Percentiles rank a stretch among this genome's conserved stretches.
Evolutionary conservation across 2,113 vertebrate species (phyloP).

Genomic region (Nerophis lumbriciformis): DNA sequence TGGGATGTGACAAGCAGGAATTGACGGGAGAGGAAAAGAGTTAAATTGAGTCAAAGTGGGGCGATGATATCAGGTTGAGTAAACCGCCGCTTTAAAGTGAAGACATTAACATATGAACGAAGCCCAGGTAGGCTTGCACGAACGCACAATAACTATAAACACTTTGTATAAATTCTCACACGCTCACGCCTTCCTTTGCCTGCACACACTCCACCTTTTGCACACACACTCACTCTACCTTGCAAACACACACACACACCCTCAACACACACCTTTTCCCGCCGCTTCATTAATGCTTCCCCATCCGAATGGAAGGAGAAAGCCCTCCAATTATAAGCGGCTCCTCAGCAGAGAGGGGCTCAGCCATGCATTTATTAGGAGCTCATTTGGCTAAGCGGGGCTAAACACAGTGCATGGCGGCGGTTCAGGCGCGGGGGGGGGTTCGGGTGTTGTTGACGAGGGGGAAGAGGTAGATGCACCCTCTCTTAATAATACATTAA

Average conservation of each 20-base stretch:
- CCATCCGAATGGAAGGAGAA: conserved; percentile 56
- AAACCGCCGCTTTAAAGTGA: conserved; percentile 18
- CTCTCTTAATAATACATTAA: conserved; percentile 60
- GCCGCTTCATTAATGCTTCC: conserved; percentile 60
- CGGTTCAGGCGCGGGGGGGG: conserved; percentile 14
- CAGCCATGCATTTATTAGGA: conserved; percentile 64
- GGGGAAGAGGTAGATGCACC: conserved; percentile 40
- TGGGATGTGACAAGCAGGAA: conserved; percentile 23
- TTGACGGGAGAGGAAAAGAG: conserved; percentile 19
- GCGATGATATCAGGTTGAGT: conserved; percentile 25
- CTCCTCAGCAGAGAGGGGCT: conserved; percentile 55
- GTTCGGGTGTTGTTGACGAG: neutral
- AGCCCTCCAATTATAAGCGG: conserved; percentile 63
- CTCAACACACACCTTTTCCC: conserved; percentile 47
- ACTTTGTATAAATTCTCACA: neutral
- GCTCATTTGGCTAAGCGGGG: conserved; percentile 71
- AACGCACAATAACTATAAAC: conserved; percentile 7
- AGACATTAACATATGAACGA: conserved; percentile 54
- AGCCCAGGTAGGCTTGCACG: conserved; percentile 24
- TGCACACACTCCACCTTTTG: conserved; percentile 37
- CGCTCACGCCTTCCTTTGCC: conserved; percentile 10
- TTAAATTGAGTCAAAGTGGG: conserved; percentile 2
- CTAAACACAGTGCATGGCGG: conserved; percentile 56
- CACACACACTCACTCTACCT: conserved; percentile 43
- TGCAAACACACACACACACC: conserved; percentile 36